phyloP scores from a whole-genome alignment of 1,140 invertebrate genomes.

The Mizuhopecten yessoensis region DNA sequence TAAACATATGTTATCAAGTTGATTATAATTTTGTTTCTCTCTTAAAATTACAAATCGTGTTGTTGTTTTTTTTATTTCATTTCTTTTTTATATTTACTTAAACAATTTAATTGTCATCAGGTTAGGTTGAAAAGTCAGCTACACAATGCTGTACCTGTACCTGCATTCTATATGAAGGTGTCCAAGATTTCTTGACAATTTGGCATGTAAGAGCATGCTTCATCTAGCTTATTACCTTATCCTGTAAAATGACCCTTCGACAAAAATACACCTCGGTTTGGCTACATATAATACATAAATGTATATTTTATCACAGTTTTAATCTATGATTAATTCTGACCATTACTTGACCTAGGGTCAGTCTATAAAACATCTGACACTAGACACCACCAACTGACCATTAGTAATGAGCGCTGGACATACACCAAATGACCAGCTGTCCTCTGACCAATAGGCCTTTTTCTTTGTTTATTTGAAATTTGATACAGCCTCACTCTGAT shows the following conservation, averaged over 20 bases:
- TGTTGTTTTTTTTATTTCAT: no score
- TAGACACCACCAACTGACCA: conserved; percentile 14
- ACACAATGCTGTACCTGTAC: no score
- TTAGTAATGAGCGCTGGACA: background rate
- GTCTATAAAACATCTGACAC: conserved; percentile 22
- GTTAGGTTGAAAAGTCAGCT: no score
- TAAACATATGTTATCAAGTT: no score
- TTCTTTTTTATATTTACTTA: no score
- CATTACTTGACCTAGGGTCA: background rate
- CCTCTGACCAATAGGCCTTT: conserved; percentile 8
- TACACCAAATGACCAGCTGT: background rate
- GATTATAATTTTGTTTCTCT: no score
- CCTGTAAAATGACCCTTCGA: background rate
- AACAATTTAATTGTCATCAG: no score
- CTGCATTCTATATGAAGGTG: no score
- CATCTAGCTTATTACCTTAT: conserved; percentile 2
- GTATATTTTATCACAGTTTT: conserved; percentile 10
- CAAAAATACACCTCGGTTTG: background rate
- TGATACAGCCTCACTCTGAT: conserved; percentile 14
- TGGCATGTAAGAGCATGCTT: background rate
- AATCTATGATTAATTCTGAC: conserved; percentile 22
- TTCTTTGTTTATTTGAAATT: conserved; percentile 40
- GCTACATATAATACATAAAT: conserved; percentile 14
- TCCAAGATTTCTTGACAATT: no score
- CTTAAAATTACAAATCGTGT: no score